Base-by-base conservation (phyloP, 1,140 invertebrate genomes). In the Caenorhabditis inopinata region DNA sequence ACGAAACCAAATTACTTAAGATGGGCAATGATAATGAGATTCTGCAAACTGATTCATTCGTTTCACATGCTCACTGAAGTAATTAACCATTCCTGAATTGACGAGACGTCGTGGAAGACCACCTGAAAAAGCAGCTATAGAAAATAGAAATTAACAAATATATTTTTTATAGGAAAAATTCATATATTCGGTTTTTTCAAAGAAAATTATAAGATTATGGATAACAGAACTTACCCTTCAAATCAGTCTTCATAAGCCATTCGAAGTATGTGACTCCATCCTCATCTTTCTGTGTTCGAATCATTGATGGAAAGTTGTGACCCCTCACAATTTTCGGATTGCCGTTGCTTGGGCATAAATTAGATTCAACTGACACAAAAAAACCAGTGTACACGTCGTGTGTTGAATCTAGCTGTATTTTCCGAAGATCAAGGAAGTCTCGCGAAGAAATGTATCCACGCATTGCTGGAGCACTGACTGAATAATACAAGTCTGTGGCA, bases 371-470 rank as follows among this genome's bases (percentile, higher is more conserved):
- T 11, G 58, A 68, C 14, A 68, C 58, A 68, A 68, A 68, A n/a
- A 38, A 68, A 11, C 58, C 58, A 2, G 58, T 38, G 32, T 68
- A 68, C 12, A 42, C n/a, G 12, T 68, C 58, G 1, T 29, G 5
- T 21, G 12, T 11, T 29, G 62, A 53, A 38, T 82, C 80, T 2
- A 47, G 47, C 42, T 82, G 49, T 9, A 82, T 62, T 18, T 73
- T 73, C 2, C 80, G 77, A 23, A 80, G 47, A 38, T 82, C 80
- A 29, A 82, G 47, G 23, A 82, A 82, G 47, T 82, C 80, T 51
- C 80, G 48, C 14, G 80, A 82, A 7, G 80, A 62, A 73, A 82
- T 82, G 58, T 82, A 82, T 48, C 80, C 80, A 9, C 80, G 47
- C 76, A 82, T 78, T 25, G 80, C 80, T 2, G 80, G 80, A 12